Evolutionary conservation across 2,113 vertebrate genomes (phyloP).

Genomic region (Trogon melanurus): DNA sequence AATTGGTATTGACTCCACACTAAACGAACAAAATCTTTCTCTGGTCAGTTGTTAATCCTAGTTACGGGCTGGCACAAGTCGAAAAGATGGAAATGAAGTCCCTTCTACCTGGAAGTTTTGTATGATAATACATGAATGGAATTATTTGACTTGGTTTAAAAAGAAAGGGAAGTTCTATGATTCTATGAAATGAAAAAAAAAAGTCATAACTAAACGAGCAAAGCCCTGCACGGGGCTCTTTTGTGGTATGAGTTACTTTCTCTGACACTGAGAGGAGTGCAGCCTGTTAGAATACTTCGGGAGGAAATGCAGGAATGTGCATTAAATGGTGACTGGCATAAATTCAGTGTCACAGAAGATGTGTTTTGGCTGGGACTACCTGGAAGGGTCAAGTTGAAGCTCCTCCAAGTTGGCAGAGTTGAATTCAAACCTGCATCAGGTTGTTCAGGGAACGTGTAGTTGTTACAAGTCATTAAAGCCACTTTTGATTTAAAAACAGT

Average conservation of each 20-base stretch:
- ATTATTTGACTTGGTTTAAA: not conserved
- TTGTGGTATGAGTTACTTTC: accelerated
- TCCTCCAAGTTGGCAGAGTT: not conserved
- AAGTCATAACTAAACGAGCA: not conserved
- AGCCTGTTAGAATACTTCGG: not conserved
- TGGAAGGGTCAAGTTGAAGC: not conserved
- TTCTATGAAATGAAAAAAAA: no score
- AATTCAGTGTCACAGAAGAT: not conserved
- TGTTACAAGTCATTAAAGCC: not conserved
- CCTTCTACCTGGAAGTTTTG: not conserved
- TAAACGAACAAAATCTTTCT: not conserved
- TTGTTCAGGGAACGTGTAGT: not conserved
- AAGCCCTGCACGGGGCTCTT: not conserved
- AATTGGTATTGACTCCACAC: accelerated
- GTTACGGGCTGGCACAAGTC: not conserved
- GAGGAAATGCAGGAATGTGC: not conserved
- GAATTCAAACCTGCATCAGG: not conserved
- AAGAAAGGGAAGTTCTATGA: not conserved
- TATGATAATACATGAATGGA: accelerated
- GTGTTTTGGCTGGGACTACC: not conserved
- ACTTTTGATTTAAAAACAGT: not conserved
- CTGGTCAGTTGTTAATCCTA: not conserved
- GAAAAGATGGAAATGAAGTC: not conserved
- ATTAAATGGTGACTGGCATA: not conserved
- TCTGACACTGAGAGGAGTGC: not conserved